A percentile compares a stretch with the other conserved stretches of the same genome.
phyloP scores from a whole-genome alignment of 1,140 invertebrate genomes.

The Babylonia areolata region DNA sequence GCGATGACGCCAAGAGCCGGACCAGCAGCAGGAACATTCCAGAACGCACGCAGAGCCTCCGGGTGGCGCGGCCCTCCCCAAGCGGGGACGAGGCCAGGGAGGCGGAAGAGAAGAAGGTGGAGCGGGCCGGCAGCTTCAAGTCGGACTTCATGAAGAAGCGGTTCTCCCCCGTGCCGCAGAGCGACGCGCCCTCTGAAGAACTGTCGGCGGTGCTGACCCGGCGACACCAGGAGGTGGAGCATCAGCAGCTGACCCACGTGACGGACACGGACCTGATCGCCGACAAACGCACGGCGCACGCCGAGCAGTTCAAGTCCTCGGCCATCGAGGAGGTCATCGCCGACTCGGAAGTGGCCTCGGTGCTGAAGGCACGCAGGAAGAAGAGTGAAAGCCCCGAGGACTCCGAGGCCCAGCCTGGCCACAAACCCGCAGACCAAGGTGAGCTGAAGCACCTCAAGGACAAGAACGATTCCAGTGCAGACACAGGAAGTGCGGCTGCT shows the following conservation, averaged over 20 bases:
- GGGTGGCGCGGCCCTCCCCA: background rate
- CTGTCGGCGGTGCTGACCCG: conserved; percentile 19
- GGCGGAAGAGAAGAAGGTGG: conserved; percentile 1
- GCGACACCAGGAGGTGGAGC: conserved; percentile 12
- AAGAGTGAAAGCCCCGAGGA: conserved; percentile 34
- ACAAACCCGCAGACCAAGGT: conserved; percentile 22
- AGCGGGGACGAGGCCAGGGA: background rate
- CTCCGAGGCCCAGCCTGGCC: background rate
- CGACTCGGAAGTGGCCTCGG: conserved; percentile 38
- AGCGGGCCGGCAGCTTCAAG: conserved; percentile 43
- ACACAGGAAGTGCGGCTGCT: background rate
- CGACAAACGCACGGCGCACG: background rate
- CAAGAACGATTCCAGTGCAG: conserved; percentile 12
- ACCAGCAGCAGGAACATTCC: conserved; percentile 36
- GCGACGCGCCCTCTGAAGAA: conserved; percentile 14
- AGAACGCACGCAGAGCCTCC: conserved; percentile 45
- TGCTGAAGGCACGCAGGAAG: conserved; percentile 38
- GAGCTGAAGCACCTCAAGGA: conserved; percentile 28
- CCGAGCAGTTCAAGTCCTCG: conserved; percentile 21
- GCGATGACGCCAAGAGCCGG: conserved; percentile 38
- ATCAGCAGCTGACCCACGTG: conserved; percentile 23
- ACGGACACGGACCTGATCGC: background rate
- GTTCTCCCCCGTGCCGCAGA: background rate
- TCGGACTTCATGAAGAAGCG: conserved; percentile 46
- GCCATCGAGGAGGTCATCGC: conserved; percentile 41